Evolutionary conservation across 2,888 invertebrate species (phyloP), one percentile per base, ranked within the genome.

Genomic region (Azorinus chamasolen): DNA sequence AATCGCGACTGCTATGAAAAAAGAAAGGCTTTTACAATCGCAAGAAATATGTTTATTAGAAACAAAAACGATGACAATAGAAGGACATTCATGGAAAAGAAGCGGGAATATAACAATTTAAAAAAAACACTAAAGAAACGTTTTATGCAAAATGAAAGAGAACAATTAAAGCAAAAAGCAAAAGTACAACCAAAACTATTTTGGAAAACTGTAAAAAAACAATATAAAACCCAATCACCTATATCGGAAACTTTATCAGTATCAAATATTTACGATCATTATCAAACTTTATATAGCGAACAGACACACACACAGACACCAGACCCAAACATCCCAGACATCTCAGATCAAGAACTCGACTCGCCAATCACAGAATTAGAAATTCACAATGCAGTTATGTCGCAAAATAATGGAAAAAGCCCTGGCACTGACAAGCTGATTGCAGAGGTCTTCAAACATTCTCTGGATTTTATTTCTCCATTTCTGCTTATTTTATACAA

Each of bases 341-440:
- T 14, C 3, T 3, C 2, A 4, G 50, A 20, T 14, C 4, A 50
- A 6, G 18, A 50, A 6, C 4, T 14, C 18, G 22, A 50, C 22
- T 2, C 6, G 4, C 10, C 16, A 12, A 39, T 57, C 14, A 39
- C 57, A 39, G n/a, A 18, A 6, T 1, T 1, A 2, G 57, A 57
- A 57, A 39, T 39, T 18, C 37, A 57, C 10, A 10, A 57, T 12
- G 57, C 57, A 2, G 57, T 57, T 27, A 39, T 39, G 18, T 32
- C 57, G 20, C 57, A 57, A 20, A 57, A 57, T 18, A 57, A 39
- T 57, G 12, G 18, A 39, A n/a, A n/a, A n/a, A n/a, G n/a, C n/a
- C n/a, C n/a, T n/a, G n/a, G n/a, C n/a, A n/a, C n/a, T n/a, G n/a
- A 39, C 14, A 22, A n/a, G 2, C 39, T 57, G 8, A 6, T 57